Conservation (phyloP, 1,140 invertebrate genomes). For the Leptestheria dahalacensis region DNA sequence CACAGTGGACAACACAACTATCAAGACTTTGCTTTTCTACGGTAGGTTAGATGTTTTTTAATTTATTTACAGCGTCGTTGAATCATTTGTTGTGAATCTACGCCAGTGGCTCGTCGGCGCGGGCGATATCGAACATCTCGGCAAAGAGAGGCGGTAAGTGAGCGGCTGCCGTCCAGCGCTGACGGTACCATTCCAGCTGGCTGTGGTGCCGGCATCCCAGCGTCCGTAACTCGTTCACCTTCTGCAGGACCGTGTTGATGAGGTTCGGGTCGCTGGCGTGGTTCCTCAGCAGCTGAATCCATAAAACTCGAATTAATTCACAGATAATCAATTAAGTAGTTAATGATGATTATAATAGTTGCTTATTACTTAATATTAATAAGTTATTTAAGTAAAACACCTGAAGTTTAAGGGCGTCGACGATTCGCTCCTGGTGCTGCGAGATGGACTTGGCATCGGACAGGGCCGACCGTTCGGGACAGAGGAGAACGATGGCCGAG, state of each 20-base stretch:
- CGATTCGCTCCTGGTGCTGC: conserved; percentile 60
- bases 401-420: conserved; percentile 68
- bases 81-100: too few relatives aligned
- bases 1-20: too few relatives aligned
- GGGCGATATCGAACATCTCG: conserved; percentile 95
- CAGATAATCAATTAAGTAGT: not conserved
- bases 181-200: conserved; percentile 77
- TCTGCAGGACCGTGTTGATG: conserved; percentile 48
- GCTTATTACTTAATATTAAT: too few relatives aligned
- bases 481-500: conserved; percentile 68
- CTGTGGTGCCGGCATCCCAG: conserved; percentile 70
- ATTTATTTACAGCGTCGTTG: too few relatives aligned
- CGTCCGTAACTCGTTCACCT: conserved; percentile 60
- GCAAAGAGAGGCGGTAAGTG: conserved; percentile 78
- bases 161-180: conserved; percentile 67
- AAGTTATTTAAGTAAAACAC: too few relatives aligned
- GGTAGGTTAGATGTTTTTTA: too few relatives aligned
- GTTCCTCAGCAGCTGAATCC: conserved; percentile 30
- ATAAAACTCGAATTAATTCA: not conserved
- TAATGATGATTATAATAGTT: too few relatives aligned
- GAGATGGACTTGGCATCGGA: conserved; percentile 63
- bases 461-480: conserved; percentile 59
- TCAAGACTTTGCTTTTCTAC: too few relatives aligned
- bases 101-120: conserved; percentile 52
- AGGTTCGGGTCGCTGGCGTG: conserved; percentile 40